These are phyloP conservation scores for Xyrauchen texanus DNA, from an alignment of 2,113 vertebrate species.

Conservation along the genomic window DNA sequence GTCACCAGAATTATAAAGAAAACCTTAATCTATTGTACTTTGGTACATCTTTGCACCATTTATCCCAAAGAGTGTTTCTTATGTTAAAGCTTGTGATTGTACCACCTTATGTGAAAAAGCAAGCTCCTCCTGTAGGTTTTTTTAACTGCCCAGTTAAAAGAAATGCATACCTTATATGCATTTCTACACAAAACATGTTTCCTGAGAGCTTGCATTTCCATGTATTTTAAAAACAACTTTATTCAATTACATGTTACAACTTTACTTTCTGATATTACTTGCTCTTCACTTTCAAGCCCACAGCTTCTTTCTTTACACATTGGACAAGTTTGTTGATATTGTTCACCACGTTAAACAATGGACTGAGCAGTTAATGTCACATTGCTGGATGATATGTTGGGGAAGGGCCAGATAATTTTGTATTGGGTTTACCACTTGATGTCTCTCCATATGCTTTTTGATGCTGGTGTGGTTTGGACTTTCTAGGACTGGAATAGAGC, in stretches of 20 bases:
- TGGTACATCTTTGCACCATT: conserved; percentile 16
- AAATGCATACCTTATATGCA: neutral
- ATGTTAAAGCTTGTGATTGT: conserved; percentile 25
- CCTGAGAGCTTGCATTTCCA: conserved; percentile 2
- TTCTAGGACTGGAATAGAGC: conserved; percentile 16
- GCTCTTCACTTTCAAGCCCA: conserved; percentile 3
- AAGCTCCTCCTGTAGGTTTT: conserved; percentile 23
- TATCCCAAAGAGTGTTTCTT: conserved; percentile 32
- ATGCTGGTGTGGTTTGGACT: neutral
- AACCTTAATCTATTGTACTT: conserved; percentile 7
- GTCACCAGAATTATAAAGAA: neutral
- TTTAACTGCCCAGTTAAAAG: conserved; percentile 8
- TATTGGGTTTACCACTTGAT: neutral
- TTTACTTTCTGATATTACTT: conserved; percentile 6
- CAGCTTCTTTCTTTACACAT: neutral
- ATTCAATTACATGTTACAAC: too few relatives aligned
- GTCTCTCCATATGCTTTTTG: conserved; percentile 17
- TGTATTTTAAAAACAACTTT: neutral
- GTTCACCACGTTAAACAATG: neutral
- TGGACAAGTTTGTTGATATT: neutral
- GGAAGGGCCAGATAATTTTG: conserved; percentile 9
- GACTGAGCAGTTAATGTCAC: neutral
- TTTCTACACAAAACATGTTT: neutral
- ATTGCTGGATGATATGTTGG: neutral
- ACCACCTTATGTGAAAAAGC: too few relatives aligned